These are phyloP conservation scores for Botia almorhae DNA, from an alignment of 2,797 vertebrate species.

Conservation along the genomic window DNA sequence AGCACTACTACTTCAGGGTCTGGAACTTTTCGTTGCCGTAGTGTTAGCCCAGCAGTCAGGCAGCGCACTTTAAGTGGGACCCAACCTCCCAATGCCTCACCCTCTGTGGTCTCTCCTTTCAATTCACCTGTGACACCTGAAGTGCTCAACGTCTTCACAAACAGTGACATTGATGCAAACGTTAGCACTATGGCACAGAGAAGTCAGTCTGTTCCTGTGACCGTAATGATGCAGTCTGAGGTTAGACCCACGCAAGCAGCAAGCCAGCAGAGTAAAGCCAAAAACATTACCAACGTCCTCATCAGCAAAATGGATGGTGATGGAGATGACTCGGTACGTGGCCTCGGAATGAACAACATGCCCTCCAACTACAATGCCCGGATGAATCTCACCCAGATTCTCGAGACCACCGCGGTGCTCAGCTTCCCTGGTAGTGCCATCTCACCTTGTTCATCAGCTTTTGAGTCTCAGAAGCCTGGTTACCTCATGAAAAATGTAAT, in stretches of 20 bases:
- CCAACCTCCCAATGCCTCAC: constrained; percentile 78
- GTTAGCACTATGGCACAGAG: constrained; percentile 89
- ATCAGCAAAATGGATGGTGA: constrained; percentile 97
- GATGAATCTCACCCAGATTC: constrained; percentile 98
- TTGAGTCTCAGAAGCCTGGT: constrained; percentile 88
- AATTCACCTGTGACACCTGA: constrained; percentile 94
- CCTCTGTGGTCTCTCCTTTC: constrained; percentile 86
- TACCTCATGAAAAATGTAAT: constrained; percentile 89
- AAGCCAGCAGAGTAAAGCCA: constrained; percentile 77
- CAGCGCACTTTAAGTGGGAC: constrained; percentile 96
- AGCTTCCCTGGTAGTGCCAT: constrained; percentile 84
- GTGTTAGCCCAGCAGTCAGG: constrained; percentile 95
- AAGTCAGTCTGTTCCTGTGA: constrained; percentile 95
- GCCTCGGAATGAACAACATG: constrained; percentile 96
- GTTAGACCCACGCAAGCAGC: constrained; percentile 87
- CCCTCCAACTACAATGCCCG: constrained; percentile 97
- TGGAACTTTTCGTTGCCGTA: constrained; percentile 91
- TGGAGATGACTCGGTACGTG: constrained; percentile 90
- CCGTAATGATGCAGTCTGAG: constrained; percentile 98
- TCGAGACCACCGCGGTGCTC: constrained; percentile 85
- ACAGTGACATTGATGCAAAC: constrained; percentile 75
- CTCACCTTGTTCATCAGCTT: constrained; percentile 82
- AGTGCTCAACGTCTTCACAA: constrained; percentile 85
- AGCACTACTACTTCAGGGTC: constrained; percentile 70
- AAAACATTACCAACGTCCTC: constrained; percentile 96